A percentile compares a stretch with the other conserved stretches of the same genome.
Conservation (phyloP, 2,888 invertebrate genomes). For the Luperina nickerlii region DNA sequence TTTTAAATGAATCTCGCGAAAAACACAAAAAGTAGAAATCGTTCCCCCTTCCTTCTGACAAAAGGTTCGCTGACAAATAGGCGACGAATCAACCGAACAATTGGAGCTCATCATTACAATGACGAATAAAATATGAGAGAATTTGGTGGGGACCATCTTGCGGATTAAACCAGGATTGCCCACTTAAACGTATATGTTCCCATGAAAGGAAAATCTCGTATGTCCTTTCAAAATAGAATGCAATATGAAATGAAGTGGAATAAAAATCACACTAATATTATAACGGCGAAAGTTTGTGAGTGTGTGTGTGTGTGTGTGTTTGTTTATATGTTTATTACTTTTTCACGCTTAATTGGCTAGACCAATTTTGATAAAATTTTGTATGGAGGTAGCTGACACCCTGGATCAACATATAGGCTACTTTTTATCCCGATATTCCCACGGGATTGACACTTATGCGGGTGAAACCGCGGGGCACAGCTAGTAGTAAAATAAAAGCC, state of each 20-base stretch:
- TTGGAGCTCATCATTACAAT: conserved; percentile 53
- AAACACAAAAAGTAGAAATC: not conserved
- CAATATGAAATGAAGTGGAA: not conserved
- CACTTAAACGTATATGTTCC: conserved; percentile 14
- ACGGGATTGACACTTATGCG: too few species aligned
- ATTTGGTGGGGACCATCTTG: conserved; percentile 28
- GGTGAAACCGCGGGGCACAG: too few species aligned
- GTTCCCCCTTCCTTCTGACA: conserved; percentile 20
- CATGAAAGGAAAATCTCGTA: not conserved
- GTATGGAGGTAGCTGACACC: too few species aligned
- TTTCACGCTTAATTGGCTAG: too few species aligned
- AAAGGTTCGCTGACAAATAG: conserved; percentile 37
- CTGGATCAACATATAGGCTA: too few species aligned
- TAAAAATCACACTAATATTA: not conserved
- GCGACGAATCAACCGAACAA: conserved; percentile 48
- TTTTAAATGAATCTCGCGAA: not conserved
- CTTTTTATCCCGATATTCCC: too few species aligned
- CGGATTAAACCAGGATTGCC: conserved; percentile 25
- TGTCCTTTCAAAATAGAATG: not conserved
- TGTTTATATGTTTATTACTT: too few species aligned
- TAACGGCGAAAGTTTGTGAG: too few species aligned
- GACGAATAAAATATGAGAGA: conserved; percentile 51
- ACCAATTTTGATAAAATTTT: too few species aligned
- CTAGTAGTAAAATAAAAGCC: not conserved
- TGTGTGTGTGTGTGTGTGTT: too few species aligned